These are phyloP conservation scores for Meleagris gallopavo DNA, from an alignment of 2,113 vertebrate species.

Conservation along the genomic window DNA sequence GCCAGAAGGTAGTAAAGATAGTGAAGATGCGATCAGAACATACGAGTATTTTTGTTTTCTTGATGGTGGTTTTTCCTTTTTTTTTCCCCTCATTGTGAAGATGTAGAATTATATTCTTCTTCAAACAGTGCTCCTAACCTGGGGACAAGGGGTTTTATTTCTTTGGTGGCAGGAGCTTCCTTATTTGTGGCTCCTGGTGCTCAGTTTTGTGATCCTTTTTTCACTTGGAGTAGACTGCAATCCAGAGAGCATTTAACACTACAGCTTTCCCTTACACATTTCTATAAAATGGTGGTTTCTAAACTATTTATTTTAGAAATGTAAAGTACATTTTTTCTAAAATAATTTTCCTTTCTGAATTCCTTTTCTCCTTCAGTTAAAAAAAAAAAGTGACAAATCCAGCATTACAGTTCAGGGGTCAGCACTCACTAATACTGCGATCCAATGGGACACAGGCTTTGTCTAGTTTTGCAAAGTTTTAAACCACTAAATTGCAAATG, in stretches of 20 bases:
- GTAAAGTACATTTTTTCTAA: background rate
- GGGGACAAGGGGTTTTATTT: background rate
- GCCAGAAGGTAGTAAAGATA: background rate
- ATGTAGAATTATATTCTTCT: background rate
- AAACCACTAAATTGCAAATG: background rate
- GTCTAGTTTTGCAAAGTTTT: background rate
- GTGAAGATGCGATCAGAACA: background rate
- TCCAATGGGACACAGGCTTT: background rate
- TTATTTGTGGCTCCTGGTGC: background rate
- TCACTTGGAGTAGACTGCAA: rapidly evolving
- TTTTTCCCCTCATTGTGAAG: background rate
- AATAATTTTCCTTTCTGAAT: background rate
- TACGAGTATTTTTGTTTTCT: background rate
- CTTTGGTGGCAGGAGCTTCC: background rate
- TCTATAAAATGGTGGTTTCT: background rate
- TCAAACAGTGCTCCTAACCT: background rate
- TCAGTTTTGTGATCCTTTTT: background rate
- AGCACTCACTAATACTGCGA: background rate
- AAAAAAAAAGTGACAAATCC: background rate
- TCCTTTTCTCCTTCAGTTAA: background rate
- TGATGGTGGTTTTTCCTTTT: background rate
- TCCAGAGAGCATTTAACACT: background rate
- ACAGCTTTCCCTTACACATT: background rate
- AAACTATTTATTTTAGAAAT: background rate
- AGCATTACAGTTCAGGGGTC: background rate